Conservation (phyloP, 2,797 vertebrate species). For the Ispidina lecontei region DNA sequence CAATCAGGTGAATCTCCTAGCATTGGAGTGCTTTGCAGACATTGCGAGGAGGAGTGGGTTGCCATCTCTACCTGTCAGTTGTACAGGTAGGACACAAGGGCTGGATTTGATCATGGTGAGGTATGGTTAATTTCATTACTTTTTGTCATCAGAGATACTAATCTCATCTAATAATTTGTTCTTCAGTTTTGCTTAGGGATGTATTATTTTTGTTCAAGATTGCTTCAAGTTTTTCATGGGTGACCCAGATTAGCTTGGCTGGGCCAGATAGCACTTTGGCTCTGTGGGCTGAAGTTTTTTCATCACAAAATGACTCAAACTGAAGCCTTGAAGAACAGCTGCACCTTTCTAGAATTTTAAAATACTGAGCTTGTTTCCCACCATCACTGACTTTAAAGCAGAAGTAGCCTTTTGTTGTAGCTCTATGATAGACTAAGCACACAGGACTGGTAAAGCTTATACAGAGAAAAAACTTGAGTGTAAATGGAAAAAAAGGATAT, state of each 20-base stretch:
- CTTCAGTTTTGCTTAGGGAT: not conserved
- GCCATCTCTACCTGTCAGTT: not conserved
- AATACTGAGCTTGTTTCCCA: not conserved
- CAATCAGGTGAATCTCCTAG: not conserved
- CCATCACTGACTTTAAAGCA: not conserved
- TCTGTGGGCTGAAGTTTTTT: not conserved
- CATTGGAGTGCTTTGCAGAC: not conserved
- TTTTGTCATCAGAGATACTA: not conserved
- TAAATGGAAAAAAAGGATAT: not conserved
- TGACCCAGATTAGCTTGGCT: not conserved
- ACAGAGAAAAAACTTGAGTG: not conserved
- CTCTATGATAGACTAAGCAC: not conserved
- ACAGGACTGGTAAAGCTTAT: not conserved
- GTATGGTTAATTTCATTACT: not conserved
- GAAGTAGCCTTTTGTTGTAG: not conserved
- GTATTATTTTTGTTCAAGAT: not conserved
- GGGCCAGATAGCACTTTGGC: not conserved
- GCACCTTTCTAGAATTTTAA: not conserved
- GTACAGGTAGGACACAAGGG: not conserved
- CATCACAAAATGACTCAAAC: not conserved
- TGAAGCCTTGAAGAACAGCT: not conserved
- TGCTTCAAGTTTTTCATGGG: not conserved
- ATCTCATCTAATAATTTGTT: not conserved
- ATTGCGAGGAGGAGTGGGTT: not conserved
- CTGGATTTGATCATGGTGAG: not conserved